A percentile compares a stretch with the other conserved stretches of the same genome.
These are phyloP conservation scores for Oxygymnocypris stewartii DNA, from an alignment of 2,113 vertebrate genomes.

Conservation along the genomic window DNA sequence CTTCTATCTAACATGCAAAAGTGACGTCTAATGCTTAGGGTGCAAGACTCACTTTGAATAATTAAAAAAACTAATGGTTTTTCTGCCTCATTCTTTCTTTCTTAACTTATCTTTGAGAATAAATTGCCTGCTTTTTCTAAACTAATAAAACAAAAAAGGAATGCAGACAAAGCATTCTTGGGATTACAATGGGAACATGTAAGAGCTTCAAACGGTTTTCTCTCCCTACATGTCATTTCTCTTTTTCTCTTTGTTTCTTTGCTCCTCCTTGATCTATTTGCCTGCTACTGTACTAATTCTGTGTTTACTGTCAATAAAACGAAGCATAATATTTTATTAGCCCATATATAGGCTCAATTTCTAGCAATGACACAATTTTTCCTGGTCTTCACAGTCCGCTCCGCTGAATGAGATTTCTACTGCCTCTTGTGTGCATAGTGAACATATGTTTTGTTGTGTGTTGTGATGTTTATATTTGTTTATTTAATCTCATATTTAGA, in stretches of 20 bases:
- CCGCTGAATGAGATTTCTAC: background rate
- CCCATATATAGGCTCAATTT: conserved; percentile 35
- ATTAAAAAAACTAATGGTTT: background rate
- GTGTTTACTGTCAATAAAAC: conserved; percentile 47
- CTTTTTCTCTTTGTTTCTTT: conserved; percentile 14
- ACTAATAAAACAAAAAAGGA: background rate
- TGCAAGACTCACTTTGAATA: background rate
- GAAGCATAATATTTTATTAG: conserved; percentile 47
- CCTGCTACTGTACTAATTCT: conserved; percentile 40
- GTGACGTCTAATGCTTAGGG: background rate
- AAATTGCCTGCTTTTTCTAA: background rate
- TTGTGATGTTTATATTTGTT: conserved; percentile 8
- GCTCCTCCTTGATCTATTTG: conserved; percentile 24
- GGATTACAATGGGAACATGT: conserved; percentile 17
- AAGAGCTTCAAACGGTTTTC: background rate
- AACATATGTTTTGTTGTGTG: background rate
- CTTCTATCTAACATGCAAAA: too few species aligned
- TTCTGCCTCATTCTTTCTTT: background rate
- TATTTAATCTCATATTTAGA: background rate
- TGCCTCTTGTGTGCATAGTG: background rate
- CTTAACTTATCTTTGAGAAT: conserved; percentile 23
- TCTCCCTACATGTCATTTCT: background rate
- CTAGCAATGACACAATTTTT: conserved; percentile 42
- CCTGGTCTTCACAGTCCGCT: conserved; percentile 8
- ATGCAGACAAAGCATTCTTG: conserved; percentile 6